Evolutionary conservation across 2,113 vertebrate genomes (phyloP).

Genomic region (Coracopsis vasa): DNA sequence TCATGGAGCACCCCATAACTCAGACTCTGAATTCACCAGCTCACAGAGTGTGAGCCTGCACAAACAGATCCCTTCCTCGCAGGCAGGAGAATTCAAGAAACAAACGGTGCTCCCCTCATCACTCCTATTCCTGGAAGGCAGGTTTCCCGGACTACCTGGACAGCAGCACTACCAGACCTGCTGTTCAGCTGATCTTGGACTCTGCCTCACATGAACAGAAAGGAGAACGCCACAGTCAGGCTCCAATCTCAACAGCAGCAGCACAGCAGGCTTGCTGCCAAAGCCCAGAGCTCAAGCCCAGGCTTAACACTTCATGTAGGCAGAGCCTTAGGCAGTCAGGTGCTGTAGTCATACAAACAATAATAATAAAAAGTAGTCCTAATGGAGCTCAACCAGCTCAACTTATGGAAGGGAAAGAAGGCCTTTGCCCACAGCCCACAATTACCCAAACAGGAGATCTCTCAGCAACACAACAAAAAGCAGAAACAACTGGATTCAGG

Average conservation of each 20-base stretch:
- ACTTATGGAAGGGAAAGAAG: slow-evolving; percentile 29
- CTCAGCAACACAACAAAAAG: neutral
- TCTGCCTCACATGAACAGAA: neutral
- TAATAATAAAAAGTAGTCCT: slow-evolving; percentile 56
- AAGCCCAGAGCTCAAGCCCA: slow-evolving; percentile 62
- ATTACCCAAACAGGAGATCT: neutral
- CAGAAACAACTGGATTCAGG: neutral
- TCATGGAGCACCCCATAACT: neutral
- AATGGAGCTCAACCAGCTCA: slow-evolving; percentile 37
- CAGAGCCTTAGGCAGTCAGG: slow-evolving; percentile 67
- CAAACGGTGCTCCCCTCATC: neutral
- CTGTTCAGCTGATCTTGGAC: slow-evolving; percentile 31
- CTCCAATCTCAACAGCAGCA: slow-evolving; percentile 37
- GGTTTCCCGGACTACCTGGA: slow-evolving; percentile 45
- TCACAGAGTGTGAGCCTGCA: neutral
- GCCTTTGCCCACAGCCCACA: neutral
- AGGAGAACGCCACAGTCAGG: neutral
- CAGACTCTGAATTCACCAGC: neutral
- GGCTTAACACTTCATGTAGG: slow-evolving; percentile 63
- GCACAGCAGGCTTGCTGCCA: slow-evolving; percentile 31
- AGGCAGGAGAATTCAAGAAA: neutral
- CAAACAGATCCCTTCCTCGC: neutral
- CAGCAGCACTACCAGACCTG: neutral
- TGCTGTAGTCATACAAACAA: slow-evolving; percentile 53
- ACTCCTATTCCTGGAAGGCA: slow-evolving; percentile 23